phyloP scores from a whole-genome alignment of 2,888 invertebrate genomes.

The Acanthopleura granulata region DNA sequence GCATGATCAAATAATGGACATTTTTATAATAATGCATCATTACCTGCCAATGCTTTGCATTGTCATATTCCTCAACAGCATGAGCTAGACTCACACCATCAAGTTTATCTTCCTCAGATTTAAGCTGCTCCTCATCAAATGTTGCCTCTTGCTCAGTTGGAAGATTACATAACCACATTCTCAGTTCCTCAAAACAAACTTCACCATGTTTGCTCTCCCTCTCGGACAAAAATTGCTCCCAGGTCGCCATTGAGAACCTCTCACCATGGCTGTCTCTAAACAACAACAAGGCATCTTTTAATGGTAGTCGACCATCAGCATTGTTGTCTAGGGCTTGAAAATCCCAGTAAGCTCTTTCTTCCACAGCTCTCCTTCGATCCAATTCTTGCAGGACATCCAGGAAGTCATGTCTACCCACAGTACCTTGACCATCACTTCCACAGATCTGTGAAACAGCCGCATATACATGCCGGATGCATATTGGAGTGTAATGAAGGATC shows the following conservation, averaged over 20 bases:
- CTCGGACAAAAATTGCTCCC: slow-evolving; percentile 52
- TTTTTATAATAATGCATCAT: neutral
- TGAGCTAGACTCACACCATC: slow-evolving; percentile 33
- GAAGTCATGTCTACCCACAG: slow-evolving; percentile 43
- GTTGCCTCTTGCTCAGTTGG: slow-evolving; percentile 38
- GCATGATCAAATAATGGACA: neutral
- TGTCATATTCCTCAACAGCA: slow-evolving; percentile 30
- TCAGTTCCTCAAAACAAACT: slow-evolving; percentile 61
- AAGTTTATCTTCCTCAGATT: slow-evolving; percentile 42
- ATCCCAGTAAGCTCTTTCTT: slow-evolving; percentile 63
- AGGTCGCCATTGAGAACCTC: slow-evolving; percentile 54
- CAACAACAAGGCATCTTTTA: slow-evolving; percentile 54
- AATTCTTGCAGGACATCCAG: slow-evolving; percentile 54
- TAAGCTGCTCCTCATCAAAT: slow-evolving; percentile 40
- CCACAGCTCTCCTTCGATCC: slow-evolving; percentile 47
- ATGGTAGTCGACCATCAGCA: slow-evolving; percentile 46
- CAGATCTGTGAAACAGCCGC: slow-evolving; percentile 47
- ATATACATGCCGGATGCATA: slow-evolving; percentile 45
- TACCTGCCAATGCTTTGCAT: slow-evolving; percentile 35
- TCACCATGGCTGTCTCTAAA: slow-evolving; percentile 61
- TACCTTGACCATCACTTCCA: slow-evolving; percentile 33
- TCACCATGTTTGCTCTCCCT: slow-evolving; percentile 41
- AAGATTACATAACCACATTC: slow-evolving; percentile 52
- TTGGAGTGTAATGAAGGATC: slow-evolving; percentile 39
- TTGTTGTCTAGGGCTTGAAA: slow-evolving; percentile 42